Evolutionary conservation across 1,140 invertebrate species (phyloP), one percentile per base, ranked within the genome.

Genomic region (Mizuhopecten yessoensis): DNA sequence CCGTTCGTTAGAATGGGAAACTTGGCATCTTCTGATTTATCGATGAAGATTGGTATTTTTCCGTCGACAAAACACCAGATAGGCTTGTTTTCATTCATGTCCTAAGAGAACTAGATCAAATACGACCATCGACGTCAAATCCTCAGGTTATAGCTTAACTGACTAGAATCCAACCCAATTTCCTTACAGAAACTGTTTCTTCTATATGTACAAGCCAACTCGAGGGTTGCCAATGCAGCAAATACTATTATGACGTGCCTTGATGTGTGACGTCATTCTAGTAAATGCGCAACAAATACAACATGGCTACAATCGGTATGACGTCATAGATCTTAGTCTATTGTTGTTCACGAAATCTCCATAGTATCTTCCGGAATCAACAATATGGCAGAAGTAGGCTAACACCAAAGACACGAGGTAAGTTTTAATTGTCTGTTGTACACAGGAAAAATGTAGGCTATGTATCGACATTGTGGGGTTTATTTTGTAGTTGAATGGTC

Each of bases 1-100:
- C 57, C 57, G 57, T 75, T 75, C 11, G 57, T 75, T 75, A 75
- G 11, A 75, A 75, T 75, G 5, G 57, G 57, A n/a, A 75, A 75
- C 17, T 75, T 75, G 0, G 57, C 57, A 75, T 75, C 57, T 29
- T 75, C 57, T 5, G 57, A 75, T 75, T 75, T 75, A 75, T 75
- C 57, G 23, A 75, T 75, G n/a, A 75, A 75, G 9, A 75, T 75
- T 29, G 57, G 57, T 29, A 75, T n/a, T 75, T 75, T 75, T 13
- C 57, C 57, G 57, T 75, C 57, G 29, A 75, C n/a, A 29, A 75
- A 75, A 75, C 57, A 75, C 57, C 57, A 75, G 29, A 29, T 75
- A 29, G 57, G 57, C n/a, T 75, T 75, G 57, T 75, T 75, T 75
- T 11, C 57, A 75, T 29, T 75, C 57, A 75, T 75, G 9, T 75